Base-by-base conservation (phyloP, 2,888 invertebrate species). In the Thalpophila matura region DNA sequence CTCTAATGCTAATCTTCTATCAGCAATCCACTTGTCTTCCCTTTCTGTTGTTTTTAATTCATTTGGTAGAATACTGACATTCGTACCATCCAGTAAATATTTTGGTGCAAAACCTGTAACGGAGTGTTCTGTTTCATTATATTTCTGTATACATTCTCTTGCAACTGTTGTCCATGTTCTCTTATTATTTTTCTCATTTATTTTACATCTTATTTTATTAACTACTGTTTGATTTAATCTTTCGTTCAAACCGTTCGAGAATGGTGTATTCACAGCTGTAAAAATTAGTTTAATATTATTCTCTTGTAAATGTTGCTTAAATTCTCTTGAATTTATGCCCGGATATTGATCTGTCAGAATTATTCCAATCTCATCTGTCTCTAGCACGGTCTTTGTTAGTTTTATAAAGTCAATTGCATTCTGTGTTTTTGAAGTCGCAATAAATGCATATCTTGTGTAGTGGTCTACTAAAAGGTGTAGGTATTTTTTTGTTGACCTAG, bases 401-500 rank as follows among this genome's bases (percentile, higher is more conserved):
- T 40, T 22, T 7, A 40, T 7, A 22, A 40, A 40, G 12, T 40
- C 22, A 2, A 20, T 40, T 4, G 38, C 38, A 22, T 7, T 69
- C 20, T 80, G 77, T 1, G 58, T 79, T 55, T 66, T 76, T 3
- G 78, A 82, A 10, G 74, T 79, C 0, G 69, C 3, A 45, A 76
- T 79, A 62, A 29, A 71, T 10, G 79, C 74, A 14, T 76, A 78
- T 53, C 79, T 43, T 0, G 76, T 68, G 18, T 55, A 68, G 12
- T 68, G 63, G 10, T 64, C 76, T 5, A 74, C 66, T 38, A 77
- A 35, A 2, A 81, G 61, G 31, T 81, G 80, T 55, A 76, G 37
- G 33, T 75, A 79, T 62, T 5, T 75, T 69, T 78, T 74, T 26
- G 74, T 74, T 7, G 79, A 81, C 3, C 76, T 9, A 26, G 74